Percentiles rank a stretch among this genome's conserved stretches.
phyloP scores from a whole-genome alignment of 2,888 invertebrate species.

The Tribolium freemani region DNA sequence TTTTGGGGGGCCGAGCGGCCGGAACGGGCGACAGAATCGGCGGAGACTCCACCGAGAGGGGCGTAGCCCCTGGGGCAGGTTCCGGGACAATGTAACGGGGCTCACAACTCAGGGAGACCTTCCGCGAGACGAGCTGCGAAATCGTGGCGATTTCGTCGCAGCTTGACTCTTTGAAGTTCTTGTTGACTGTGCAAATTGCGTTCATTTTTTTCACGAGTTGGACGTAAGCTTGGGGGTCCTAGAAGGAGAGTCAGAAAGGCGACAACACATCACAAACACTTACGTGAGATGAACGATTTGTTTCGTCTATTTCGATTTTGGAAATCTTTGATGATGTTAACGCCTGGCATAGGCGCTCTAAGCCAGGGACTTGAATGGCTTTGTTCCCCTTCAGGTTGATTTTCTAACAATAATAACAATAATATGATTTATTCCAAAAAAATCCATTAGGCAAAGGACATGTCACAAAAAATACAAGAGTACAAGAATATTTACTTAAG shows the following conservation, averaged over 20 bases:
- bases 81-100: conserved; percentile 53
- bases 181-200: conserved; percentile 63
- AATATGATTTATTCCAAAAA: too few relatives aligned
- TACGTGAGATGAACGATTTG: conserved; percentile 63
- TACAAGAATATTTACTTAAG: too few relatives aligned
- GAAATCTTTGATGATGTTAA: conserved; percentile 62
- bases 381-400: conserved; percentile 65
- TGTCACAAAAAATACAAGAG: too few relatives aligned
- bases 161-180: conserved; percentile 49
- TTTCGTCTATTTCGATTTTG: conserved; percentile 63
- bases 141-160: conserved; percentile 56
- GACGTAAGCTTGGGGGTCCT: conserved; percentile 61
- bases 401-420: too few relatives aligned
- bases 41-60: conserved; percentile 45
- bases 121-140: conserved; percentile 57
- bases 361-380: conserved; percentile 62
- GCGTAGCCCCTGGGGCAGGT: conserved; percentile 2
- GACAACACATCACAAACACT: conserved; percentile 26
- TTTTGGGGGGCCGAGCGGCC: conserved; percentile 56
- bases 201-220: conserved; percentile 62
- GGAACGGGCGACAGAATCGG: conserved; percentile 52
- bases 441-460: too few relatives aligned
- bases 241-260: not conserved
- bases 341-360: conserved; percentile 61
- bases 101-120: conserved; percentile 64